phyloP scores from a whole-genome alignment of 2,888 invertebrate species.

The Dasysyrphus albostriatus region DNA sequence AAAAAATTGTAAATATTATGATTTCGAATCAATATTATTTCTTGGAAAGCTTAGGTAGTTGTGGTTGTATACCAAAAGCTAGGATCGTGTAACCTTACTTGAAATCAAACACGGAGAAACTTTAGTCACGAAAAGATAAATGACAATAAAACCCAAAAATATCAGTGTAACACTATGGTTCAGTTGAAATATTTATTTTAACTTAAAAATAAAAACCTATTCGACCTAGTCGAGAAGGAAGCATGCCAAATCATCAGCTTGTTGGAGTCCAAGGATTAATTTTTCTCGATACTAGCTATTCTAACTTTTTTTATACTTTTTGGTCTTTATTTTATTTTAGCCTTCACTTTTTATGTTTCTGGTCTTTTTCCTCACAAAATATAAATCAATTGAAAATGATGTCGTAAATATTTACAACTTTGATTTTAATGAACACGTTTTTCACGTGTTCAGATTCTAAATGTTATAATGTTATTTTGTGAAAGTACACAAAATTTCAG shows the following conservation, averaged over 20 bases:
- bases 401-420: conserved; percentile 10
- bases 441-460: neutral
- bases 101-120: no score
- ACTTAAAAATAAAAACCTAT: no score
- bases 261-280: no score
- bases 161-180: no score
- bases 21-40: neutral
- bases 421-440: neutral
- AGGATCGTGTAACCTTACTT: no score
- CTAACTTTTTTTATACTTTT: neutral
- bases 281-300: no score
- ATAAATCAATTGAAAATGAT: neutral
- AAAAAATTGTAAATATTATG: conserved; percentile 4
- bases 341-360: conserved; percentile 1
- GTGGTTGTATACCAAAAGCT: no score
- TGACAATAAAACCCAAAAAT: no score
- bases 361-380: neutral
- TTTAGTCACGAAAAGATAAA: no score
- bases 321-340: neutral
- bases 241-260: no score
- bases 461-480: neutral
- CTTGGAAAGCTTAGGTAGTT: neutral
- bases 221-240: no score
- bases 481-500: neutral
- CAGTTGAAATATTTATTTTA: no score